These are phyloP conservation scores for Sebastes iracundus DNA, from an alignment of 2,797 vertebrate species.

Conservation along the genomic window DNA sequence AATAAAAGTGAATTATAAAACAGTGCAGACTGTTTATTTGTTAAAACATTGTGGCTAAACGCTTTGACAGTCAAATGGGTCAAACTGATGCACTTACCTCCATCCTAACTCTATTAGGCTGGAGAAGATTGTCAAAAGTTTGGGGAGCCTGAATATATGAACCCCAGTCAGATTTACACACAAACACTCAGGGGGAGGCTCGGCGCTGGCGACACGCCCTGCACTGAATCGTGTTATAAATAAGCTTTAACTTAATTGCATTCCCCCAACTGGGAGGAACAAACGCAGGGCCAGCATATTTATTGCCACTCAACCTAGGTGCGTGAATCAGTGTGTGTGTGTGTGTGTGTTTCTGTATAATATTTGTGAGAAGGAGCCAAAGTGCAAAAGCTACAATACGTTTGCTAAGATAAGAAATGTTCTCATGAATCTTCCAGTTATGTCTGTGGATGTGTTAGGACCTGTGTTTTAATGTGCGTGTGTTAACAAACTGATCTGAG, in stretches of 20 bases:
- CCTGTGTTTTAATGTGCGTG: neutral
- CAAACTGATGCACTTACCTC: conserved; percentile 41
- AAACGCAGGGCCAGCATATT: conserved; percentile 66
- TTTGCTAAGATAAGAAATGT: conserved; percentile 42
- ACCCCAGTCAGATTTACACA: conserved; percentile 59
- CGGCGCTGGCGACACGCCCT: conserved; percentile 45
- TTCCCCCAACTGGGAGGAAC: conserved; percentile 59
- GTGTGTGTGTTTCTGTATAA: conserved; percentile 6
- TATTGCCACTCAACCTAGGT: conserved; percentile 55
- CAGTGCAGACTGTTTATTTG: neutral
- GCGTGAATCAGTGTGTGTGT: conserved; percentile 18
- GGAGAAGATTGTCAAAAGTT: conserved; percentile 47
- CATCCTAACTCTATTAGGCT: conserved; percentile 41
- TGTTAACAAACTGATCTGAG: conserved; percentile 14
- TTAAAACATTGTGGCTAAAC: neutral
- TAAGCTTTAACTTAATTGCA: conserved; percentile 77
- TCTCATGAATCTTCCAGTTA: conserved; percentile 34
- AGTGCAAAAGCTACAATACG: conserved; percentile 44
- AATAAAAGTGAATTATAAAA: neutral
- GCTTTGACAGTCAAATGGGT: conserved; percentile 23
- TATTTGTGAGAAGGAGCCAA: conserved; percentile 26
- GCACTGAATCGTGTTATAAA: conserved; percentile 67
- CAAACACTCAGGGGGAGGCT: conserved; percentile 33
- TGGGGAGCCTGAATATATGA: conserved; percentile 46
- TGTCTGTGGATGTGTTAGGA: neutral